A percentile compares a stretch with the other conserved stretches of the same genome.
phyloP scores from a whole-genome alignment of 2,888 invertebrate species.

The Ochropleura leucogaster region DNA sequence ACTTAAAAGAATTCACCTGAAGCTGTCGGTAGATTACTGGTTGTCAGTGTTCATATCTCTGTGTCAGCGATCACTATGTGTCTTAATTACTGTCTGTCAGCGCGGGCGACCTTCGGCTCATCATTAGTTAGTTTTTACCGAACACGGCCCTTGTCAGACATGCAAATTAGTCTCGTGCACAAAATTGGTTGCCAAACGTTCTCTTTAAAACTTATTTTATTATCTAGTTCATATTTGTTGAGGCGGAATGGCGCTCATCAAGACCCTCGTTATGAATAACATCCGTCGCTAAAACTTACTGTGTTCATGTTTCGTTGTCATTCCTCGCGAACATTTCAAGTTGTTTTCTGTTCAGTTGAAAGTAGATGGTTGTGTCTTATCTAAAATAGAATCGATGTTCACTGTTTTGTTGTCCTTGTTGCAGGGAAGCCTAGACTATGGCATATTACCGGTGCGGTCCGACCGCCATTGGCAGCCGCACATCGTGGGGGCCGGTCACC shows the following conservation, averaged over 20 bases:
- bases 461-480: slow-evolving; percentile 86
- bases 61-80: slow-evolving; percentile 69
- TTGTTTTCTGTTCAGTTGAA: slow-evolving; percentile 34
- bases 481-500: slow-evolving; percentile 91
- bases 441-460: slow-evolving; percentile 87
- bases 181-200: slow-evolving; percentile 58
- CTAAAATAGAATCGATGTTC: slow-evolving; percentile 36
- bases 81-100: slow-evolving; percentile 75
- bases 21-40: slow-evolving; percentile 59
- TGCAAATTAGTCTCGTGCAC: slow-evolving; percentile 71
- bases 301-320: slow-evolving; percentile 38
- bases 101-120: slow-evolving; percentile 70
- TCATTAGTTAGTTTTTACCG: slow-evolving; percentile 69
- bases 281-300: slow-evolving; percentile 25
- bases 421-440: slow-evolving; percentile 78
- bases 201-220: slow-evolving; percentile 51
- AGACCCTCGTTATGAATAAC: slow-evolving; percentile 45
- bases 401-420: slow-evolving; percentile 65
- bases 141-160: slow-evolving; percentile 72
- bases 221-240: slow-evolving; percentile 48
- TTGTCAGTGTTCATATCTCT: slow-evolving; percentile 67
- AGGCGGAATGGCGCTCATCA: slow-evolving; percentile 38
- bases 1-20: slow-evolving; percentile 23
- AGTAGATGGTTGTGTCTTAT: slow-evolving; percentile 22
- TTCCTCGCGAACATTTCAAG: slow-evolving; percentile 13